Evolutionary conservation across 2,113 vertebrate genomes (phyloP).

Genomic region (Irena cyanogastra): DNA sequence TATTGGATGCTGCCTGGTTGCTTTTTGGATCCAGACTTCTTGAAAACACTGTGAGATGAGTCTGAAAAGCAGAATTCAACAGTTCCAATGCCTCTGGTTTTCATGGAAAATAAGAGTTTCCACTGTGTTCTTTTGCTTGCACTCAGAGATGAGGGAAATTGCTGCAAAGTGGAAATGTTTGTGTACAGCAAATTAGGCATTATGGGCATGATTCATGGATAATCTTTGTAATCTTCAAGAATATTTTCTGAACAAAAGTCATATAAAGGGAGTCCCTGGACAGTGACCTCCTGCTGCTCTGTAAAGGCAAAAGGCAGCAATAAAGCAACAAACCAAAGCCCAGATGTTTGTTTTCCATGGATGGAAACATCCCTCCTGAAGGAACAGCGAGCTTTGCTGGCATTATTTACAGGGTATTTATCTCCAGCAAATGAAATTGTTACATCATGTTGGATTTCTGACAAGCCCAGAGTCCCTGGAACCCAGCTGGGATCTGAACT

Average conservation of each 20-base stretch:
- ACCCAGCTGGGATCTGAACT: not conserved
- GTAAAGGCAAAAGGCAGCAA: not conserved
- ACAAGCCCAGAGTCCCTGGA: not conserved
- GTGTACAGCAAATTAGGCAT: not conserved
- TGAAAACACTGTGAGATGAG: not conserved
- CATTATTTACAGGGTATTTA: not conserved
- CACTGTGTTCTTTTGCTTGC: not conserved
- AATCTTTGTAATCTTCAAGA: not conserved
- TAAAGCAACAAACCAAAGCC: not conserved
- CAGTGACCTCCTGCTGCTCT: not conserved
- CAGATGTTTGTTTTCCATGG: not conserved
- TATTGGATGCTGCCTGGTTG: not conserved
- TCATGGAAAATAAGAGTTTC: not conserved
- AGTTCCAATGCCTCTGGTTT: not conserved
- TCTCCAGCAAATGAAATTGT: not conserved
- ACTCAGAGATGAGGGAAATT: not conserved
- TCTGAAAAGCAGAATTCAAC: not conserved
- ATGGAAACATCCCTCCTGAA: not conserved
- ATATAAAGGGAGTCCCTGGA: not conserved
- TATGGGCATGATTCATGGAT: not conserved
- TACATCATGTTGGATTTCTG: not conserved
- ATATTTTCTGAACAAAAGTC: not conserved
- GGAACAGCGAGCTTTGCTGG: not conserved
- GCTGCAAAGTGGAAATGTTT: constrained; percentile 13
- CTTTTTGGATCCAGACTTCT: not conserved